Conservation (phyloP, 1,140 invertebrate species). For the Caerostris darwini region DNA sequence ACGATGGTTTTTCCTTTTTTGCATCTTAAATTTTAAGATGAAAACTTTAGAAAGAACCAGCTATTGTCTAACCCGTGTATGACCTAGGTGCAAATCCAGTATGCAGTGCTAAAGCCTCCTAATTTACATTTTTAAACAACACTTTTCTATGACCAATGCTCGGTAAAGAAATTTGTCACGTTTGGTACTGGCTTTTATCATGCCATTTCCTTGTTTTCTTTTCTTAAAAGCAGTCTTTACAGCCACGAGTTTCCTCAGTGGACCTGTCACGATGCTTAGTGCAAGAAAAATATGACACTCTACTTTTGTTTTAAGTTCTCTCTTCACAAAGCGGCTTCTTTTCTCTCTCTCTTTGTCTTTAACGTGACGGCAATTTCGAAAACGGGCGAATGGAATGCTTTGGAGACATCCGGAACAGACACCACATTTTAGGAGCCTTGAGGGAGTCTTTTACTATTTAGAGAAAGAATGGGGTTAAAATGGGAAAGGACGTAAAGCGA, state of each 20-base stretch:
- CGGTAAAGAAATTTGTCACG: conserved; percentile 54
- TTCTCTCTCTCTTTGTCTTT: conserved; percentile 56
- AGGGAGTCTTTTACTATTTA: conserved; percentile 10
- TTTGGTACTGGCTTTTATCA: conserved; percentile 1
- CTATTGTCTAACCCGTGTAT: neutral
- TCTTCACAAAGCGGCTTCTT: conserved; percentile 64
- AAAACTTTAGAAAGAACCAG: neutral
- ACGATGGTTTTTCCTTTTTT: neutral
- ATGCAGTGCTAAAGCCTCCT: neutral
- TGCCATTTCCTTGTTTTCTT: conserved; percentile 29
- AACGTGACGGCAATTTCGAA: conserved; percentile 28
- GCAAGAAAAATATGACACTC: conserved; percentile 41
- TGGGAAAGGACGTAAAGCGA: conserved; percentile 12
- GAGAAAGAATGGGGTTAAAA: conserved; percentile 46
- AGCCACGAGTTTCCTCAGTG: conserved; percentile 32
- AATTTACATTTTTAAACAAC: conserved; percentile 51
- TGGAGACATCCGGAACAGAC: conserved; percentile 15
- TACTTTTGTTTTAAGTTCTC: conserved; percentile 49
- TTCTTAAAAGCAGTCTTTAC: conserved; percentile 52
- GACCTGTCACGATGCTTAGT: conserved; percentile 5
- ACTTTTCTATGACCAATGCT: conserved; percentile 45
- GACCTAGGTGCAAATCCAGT: conserved; percentile 6
- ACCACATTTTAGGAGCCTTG: neutral
- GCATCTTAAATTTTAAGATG: neutral
- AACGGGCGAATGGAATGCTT: conserved; percentile 25